These are phyloP conservation scores for Patella pellucida DNA, from an alignment of 2,888 invertebrate genomes.

Conservation along the genomic window DNA sequence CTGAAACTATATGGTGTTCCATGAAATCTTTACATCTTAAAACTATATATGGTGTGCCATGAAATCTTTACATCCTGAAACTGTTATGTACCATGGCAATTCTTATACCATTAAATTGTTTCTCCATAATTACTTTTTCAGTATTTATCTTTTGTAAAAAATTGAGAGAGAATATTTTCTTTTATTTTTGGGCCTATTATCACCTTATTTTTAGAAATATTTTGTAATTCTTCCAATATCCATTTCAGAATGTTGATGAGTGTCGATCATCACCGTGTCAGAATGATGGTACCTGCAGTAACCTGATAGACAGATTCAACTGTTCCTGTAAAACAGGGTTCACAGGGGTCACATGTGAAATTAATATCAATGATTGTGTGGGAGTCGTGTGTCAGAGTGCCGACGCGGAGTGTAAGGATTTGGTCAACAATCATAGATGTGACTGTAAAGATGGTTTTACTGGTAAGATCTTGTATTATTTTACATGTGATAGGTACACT, in stretches of 20 bases:
- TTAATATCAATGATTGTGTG: constrained; percentile 47
- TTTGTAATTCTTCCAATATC: too few relatives aligned
- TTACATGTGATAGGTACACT: neutral
- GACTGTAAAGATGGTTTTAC: constrained; percentile 48
- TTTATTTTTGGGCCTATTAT: too few relatives aligned
- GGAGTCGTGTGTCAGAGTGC: constrained; percentile 36
- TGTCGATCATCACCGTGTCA: constrained; percentile 49
- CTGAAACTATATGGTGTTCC: too few relatives aligned
- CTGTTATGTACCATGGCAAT: too few relatives aligned
- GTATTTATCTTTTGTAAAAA: too few relatives aligned
- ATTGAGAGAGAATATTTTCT: too few relatives aligned
- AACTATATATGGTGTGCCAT: too few relatives aligned
- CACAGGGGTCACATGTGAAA: constrained; percentile 40
- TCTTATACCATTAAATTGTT: too few relatives aligned
- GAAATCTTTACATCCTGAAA: too few relatives aligned
- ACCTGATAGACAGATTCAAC: constrained; percentile 26
- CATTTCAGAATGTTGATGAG: constrained; percentile 50
- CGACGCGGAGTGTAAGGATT: constrained; percentile 40
- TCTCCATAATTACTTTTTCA: too few relatives aligned
- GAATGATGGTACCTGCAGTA: constrained; percentile 43
- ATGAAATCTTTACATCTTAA: too few relatives aligned
- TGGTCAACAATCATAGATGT: constrained; percentile 40
- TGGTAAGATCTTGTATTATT: constrained; percentile 32
- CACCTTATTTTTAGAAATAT: too few relatives aligned
- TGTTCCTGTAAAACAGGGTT: constrained; percentile 41